Conservation (phyloP, 1,140 invertebrate species). For the Drosophila sproati region DNA sequence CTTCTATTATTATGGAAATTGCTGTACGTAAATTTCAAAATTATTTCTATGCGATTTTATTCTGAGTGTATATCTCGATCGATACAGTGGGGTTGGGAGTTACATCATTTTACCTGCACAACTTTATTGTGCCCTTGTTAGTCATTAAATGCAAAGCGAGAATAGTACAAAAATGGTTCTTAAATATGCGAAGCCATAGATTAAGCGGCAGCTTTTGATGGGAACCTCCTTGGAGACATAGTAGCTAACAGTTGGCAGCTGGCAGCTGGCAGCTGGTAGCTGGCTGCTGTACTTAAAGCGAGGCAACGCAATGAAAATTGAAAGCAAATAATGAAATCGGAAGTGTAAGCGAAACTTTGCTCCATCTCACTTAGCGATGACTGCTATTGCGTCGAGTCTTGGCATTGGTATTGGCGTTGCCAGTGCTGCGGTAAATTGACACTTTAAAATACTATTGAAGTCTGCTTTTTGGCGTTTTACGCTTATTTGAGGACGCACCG, state of each 20-base stretch:
- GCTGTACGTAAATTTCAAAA: no score
- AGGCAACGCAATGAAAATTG: constrained; percentile 52
- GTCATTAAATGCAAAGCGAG: constrained; percentile 1
- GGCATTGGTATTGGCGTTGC: constrained; percentile 24
- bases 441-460: constrained; percentile 81
- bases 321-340: constrained; percentile 67
- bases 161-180: background rate
- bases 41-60: no score
- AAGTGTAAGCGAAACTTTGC: constrained; percentile 62
- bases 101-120: background rate
- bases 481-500: constrained; percentile 45
- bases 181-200: constrained; percentile 18
- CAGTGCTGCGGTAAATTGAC: constrained; percentile 83
- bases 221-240: constrained; percentile 26
- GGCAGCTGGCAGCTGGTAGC: background rate
- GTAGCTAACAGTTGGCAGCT: background rate
- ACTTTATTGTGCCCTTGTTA: background rate
- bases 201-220: constrained; percentile 1
- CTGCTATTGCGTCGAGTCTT: background rate
- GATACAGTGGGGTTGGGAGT: background rate
- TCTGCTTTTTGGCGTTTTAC: constrained; percentile 79
- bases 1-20: no score
- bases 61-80: no score
- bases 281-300: constrained; percentile 28
- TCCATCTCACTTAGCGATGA: constrained; percentile 63